phyloP scores from a whole-genome alignment of 2,888 invertebrate genomes.

The Coelopa pilipes region DNA sequence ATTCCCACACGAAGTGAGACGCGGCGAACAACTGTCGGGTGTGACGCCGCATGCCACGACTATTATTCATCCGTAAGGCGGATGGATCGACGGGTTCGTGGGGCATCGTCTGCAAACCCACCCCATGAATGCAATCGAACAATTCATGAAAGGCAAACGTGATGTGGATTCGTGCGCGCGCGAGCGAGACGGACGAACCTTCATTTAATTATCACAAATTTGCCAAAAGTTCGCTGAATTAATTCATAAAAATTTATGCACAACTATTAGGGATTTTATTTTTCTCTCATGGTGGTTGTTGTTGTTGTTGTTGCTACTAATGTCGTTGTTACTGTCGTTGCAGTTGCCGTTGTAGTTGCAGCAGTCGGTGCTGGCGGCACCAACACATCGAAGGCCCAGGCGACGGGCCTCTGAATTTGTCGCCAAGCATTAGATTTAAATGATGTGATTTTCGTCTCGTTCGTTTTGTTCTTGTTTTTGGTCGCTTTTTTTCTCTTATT shows the following conservation, averaged over 20 bases:
- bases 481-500: neutral
- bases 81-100: neutral
- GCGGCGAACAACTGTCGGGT: conserved; percentile 26
- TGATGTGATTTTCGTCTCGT: conserved; percentile 9
- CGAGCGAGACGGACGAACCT: neutral
- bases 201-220: conserved; percentile 17
- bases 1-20: conserved; percentile 17
- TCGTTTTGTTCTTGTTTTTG: neutral
- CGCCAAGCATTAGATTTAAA: conserved; percentile 20
- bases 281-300: conserved; percentile 1
- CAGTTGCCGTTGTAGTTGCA: neutral
- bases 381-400: neutral
- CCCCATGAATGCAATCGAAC: neutral
- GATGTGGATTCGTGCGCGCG: no score
- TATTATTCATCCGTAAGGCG: conserved; percentile 33
- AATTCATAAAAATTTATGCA: conserved; percentile 61
- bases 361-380: neutral
- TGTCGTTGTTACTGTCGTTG: neutral
- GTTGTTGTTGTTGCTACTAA: conserved; percentile 1
- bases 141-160: conserved; percentile 22
- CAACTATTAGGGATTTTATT: conserved; percentile 46
- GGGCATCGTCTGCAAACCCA: neutral
- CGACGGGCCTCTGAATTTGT: conserved; percentile 23
- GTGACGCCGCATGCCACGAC: conserved; percentile 36
- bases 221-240: conserved; percentile 55